A percentile compares a stretch with the other conserved stretches of the same genome.
These are phyloP conservation scores for Callosobruchus maculatus DNA, from an alignment of 2,888 invertebrate genomes.

Conservation along the genomic window DNA sequence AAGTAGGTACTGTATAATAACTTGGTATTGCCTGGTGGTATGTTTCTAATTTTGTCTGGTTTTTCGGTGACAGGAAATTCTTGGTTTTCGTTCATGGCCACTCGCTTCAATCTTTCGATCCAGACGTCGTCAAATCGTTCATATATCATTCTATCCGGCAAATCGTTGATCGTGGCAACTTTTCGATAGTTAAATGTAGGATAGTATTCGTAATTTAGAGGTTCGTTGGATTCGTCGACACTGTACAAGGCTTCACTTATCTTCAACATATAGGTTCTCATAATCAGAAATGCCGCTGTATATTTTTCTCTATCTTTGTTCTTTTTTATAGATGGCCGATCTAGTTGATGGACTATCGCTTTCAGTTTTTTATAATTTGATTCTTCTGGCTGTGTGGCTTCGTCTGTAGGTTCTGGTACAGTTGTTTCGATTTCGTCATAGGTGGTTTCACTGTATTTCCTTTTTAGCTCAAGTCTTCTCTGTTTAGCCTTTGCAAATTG, in stretches of 20 bases:
- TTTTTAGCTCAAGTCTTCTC: constrained; percentile 5
- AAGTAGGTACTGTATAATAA: constrained; percentile 17
- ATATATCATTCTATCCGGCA: constrained; percentile 23
- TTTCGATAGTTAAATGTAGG: constrained; percentile 7
- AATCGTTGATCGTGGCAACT: constrained; percentile 2
- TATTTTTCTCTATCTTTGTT: constrained; percentile 26
- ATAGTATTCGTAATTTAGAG: not conserved
- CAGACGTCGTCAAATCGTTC: constrained; percentile 26
- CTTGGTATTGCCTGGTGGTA: constrained; percentile 16
- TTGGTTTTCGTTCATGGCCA: constrained; percentile 5
- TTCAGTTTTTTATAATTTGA: constrained; percentile 20
- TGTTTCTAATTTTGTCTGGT: constrained; percentile 14
- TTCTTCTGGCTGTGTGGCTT: constrained; percentile 2
- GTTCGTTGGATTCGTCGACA: constrained; percentile 6
- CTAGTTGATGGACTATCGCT: constrained; percentile 21
- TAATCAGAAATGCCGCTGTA: constrained; percentile 18
- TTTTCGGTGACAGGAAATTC: constrained; percentile 16
- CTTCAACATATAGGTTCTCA: constrained; percentile 21
- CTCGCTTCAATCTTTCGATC: constrained; percentile 18
- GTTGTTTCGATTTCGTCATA: not conserved
- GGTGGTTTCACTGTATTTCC: not conserved
- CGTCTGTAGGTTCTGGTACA: not conserved
- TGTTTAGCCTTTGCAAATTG: constrained; percentile 10
- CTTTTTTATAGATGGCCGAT: constrained; percentile 23
- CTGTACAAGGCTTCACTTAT: constrained; percentile 19